phyloP scores from a whole-genome alignment of 2,888 invertebrate genomes.

The Globia sparganii region DNA sequence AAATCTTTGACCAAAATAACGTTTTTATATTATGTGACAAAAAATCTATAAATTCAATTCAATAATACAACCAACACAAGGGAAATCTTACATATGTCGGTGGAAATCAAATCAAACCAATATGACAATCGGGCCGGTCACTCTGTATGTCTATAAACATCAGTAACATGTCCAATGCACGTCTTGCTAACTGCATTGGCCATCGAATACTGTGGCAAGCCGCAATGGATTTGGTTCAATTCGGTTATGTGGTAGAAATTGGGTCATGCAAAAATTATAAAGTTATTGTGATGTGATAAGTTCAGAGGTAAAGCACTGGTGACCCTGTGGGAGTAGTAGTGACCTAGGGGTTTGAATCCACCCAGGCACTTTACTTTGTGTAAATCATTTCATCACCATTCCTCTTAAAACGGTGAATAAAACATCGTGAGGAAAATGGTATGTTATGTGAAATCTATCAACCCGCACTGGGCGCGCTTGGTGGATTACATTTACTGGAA shows the following conservation, averaged over 20 bases:
- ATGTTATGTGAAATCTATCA: neutral
- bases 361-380: neutral
- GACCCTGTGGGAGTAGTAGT: too few relatives aligned
- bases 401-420: neutral
- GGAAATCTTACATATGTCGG: neutral
- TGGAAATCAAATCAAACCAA: conserved; percentile 29
- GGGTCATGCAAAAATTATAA: neutral
- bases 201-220: conserved; percentile 6
- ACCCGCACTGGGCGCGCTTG: too few relatives aligned
- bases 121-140: conserved; percentile 41
- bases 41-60: neutral
- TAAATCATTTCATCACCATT: neutral
- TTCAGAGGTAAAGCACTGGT: neutral
- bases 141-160: conserved; percentile 61
- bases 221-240: conserved; percentile 43
- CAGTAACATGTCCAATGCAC: conserved; percentile 58
- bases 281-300: neutral
- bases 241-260: conserved; percentile 7
- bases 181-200: conserved; percentile 46
- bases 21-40: too few relatives aligned
- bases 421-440: neutral
- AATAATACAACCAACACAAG: neutral
- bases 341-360: too few relatives aligned
- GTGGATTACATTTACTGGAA: neutral
- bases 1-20: too few relatives aligned